Evolutionary conservation across 1,140 invertebrate genomes (phyloP), one percentile per base, ranked within the genome.

Genomic region (Tetraneura akinire): DNA sequence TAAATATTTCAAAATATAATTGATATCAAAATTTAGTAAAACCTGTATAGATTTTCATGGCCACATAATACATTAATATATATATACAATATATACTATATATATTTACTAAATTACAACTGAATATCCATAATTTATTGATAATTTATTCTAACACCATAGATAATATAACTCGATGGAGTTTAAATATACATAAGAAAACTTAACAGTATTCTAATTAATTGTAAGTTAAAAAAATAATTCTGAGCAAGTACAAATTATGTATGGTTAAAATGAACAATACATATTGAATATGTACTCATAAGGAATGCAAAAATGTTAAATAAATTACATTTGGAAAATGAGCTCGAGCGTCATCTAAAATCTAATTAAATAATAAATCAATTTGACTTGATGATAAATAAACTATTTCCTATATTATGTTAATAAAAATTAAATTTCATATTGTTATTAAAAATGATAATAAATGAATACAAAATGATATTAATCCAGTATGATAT

Each of bases 1-100:
- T 18, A 68, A 23, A 68, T 8, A 62, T 62, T 32, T 16, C 37
- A 68, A 68, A 68, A 68, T 47, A 68, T 26, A 68, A 68, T 68
- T 68, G 13, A 47, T 64, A 64, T 64, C 29, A 11, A 18, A 47
- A 14, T 68, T 16, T 23, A 47, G 14, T 3, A 14, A 26, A 47
- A 47, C 21, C 21, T 0, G 13, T 68, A 13, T 21, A 16, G 11
- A 55, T 55, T 55, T 23, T 16, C 5, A 55, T 55, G 51, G 37
- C 37, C 37, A 45, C 18, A 37, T 37, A 37, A n/a, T 8, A 37
- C 32, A 37, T 37, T 37, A 37, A 37, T 4, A 4, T 37, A n/a
- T n/a, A n/a, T n/a, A n/a, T n/a, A n/a, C n/a, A n/a, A n/a, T n/a
- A n/a, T n/a, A n/a, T n/a, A n/a, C n/a, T n/a, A n/a, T n/a, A n/a